Base-by-base conservation (phyloP, 53 echinoderm and acorn worm species). In the Holothuria scabra region DNA sequence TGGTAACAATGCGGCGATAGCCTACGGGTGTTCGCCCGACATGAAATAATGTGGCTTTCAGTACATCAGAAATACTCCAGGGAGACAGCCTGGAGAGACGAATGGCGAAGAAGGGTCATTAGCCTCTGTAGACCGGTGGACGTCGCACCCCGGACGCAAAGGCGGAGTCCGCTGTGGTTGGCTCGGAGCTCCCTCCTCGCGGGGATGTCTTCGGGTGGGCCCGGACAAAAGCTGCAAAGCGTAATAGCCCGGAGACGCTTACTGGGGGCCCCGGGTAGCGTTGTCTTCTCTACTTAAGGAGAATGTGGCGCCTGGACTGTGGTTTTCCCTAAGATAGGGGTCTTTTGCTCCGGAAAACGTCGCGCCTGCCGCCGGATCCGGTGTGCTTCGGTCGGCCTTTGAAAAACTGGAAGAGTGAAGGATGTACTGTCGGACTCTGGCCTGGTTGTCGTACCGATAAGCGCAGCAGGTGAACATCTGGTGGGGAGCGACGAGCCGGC, bases 251-350 rank as follows among this genome's bases (percentile, higher is more conserved):
- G 87, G 90, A 90, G 90, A 86, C 86, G 87, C 86, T 79, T 87
- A 86, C 93, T 71, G n/a, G 93, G 93, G 81, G 91, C 90, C 93
- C 93, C 87, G 87, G 93, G 93, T 88, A 92, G 88, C 90, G 93
- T 93, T 90, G 76, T 93, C 93, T 93, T 90, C 86, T 84, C 90
- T 93, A 85, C 62, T 65, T 87, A 90, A 86, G 87, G 87, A 76
- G 87, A 5, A 21, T 85, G 85, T 44, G 74, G 70, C 65, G 44
- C 85, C 84, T 84, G 88, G 61, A 60, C 81, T 83, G 87, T 76
- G 84, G 60, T 93, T 33, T 89, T 59, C 60, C 92, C 83, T 76
- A 86, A 86, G 75, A 74, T 81, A 86, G 88, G 85, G 48, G 78
- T 78, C 83, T 46, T n/a, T 85, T 83, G 86, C 81, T 87, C 93